A percentile compares a stretch with the other conserved stretches of the same genome.
phyloP scores from a whole-genome alignment of 2,888 invertebrate species.

The Pyrrhosoma nymphula region DNA sequence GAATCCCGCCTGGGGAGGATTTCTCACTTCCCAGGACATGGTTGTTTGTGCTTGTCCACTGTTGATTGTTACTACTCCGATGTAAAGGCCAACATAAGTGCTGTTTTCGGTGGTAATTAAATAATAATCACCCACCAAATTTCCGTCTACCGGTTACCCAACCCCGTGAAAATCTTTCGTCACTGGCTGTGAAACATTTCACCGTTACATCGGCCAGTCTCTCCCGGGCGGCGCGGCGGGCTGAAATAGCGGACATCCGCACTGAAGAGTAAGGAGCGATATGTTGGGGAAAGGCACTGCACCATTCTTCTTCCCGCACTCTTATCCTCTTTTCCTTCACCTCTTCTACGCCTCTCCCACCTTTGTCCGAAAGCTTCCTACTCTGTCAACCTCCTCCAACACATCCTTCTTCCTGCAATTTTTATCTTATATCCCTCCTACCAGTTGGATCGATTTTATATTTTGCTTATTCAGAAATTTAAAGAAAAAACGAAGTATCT shows the following conservation, averaged over 20 bases:
- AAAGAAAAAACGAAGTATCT: no score
- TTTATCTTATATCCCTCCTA: no score
- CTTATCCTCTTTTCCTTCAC: neutral
- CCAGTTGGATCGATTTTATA: no score
- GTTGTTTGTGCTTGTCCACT: no score
- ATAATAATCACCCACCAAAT: neutral
- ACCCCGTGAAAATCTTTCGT: neutral
- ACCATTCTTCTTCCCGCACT: neutral
- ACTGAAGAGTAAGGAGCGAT: neutral
- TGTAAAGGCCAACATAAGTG: no score
- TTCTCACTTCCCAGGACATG: no score
- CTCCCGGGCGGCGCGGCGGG: neutral
- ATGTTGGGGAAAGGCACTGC: neutral
- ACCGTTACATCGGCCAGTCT: neutral
- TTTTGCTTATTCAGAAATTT: no score
- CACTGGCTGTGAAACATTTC: neutral
- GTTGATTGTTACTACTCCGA: no score
- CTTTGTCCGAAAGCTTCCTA: neutral
- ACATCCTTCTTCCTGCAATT: no score
- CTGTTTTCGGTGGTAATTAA: no score
- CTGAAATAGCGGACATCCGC: neutral
- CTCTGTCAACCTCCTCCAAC: neutral
- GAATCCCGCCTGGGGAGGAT: no score
- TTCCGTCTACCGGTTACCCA: neutral
- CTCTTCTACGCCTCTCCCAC: neutral